Base-by-base conservation (phyloP, 2,113 vertebrate species). In the Lagopus muta region DNA sequence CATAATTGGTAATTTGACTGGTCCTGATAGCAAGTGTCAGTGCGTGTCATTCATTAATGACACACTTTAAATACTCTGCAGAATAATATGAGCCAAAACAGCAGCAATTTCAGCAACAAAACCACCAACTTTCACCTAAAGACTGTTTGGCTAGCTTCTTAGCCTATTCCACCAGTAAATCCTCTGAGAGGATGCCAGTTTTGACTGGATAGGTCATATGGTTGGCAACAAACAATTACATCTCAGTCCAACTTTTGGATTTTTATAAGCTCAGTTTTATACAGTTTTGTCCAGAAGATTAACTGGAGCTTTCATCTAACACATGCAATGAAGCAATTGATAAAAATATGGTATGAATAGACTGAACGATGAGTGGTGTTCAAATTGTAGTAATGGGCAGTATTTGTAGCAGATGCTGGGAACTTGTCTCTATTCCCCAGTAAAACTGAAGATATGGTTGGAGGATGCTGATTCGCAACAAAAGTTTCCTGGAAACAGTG, bases 181-280 rank as follows among this genome's bases (percentile, higher is more conserved):
- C 38, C 45, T 89, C 64, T 55, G 70, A 87, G 58, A 91, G 6
- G 8, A 20, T 58, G 42, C 40, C 45, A 69, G 36, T 27, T 92
- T 58, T 77, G 36, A 74, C 62, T 30, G 30, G 38, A n/a, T 50
- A 66, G 74, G n/a, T 89, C 57, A 75, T n/a, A 55, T 40, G 42
- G 22, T 40, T 84, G 48, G 32, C 0, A 0, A 55, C 15, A 48
- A 79, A 54, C 64, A 13, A 28, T 2, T 1, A 54, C 24, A 52
- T 10, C n/a, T 90, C 89, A 65, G 58, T 16, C 52, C 22, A 60
- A 25, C 43, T 55, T 83, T 7, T 0, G 8, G 57, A 43, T 52
- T 75, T 81, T 40, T 40, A 72, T 73, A 32, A 55, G 8, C 14
- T 12, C 16, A 0, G 0, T 48, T 94, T 87, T 85, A 42, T 80